Evolutionary conservation across 2,888 invertebrate species (phyloP).

Genomic region (Lottia gigantea): DNA sequence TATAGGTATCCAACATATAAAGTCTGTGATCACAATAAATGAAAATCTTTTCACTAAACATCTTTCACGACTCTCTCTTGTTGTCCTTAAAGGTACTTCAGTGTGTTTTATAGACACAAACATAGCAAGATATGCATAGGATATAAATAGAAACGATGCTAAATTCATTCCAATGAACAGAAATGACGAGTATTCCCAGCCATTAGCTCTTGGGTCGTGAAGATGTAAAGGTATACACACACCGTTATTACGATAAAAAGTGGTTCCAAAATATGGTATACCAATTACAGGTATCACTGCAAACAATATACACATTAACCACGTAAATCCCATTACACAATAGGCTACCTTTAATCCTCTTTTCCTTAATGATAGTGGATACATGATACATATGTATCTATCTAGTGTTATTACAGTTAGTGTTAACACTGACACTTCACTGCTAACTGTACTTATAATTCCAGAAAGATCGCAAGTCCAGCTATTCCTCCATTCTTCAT

Average conservation of each 20-base stretch:
- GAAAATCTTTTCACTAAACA: conserved; percentile 25
- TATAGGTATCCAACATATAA: conserved; percentile 29
- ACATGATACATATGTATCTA: conserved; percentile 33
- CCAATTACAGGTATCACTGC: conserved; percentile 29
- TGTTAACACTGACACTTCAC: conserved; percentile 34
- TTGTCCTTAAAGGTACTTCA: conserved; percentile 20
- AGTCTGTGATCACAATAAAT: conserved; percentile 27
- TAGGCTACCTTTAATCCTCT: conserved; percentile 27
- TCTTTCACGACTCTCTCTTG: conserved; percentile 22
- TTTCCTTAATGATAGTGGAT: conserved; percentile 28
- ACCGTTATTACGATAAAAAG: conserved; percentile 32
- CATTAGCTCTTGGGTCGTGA: conserved; percentile 34
- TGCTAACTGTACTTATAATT: conserved; percentile 61
- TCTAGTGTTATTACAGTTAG: conserved; percentile 34
- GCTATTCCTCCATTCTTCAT: conserved; percentile 74
- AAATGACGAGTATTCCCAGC: conserved; percentile 30
- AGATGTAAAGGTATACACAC: conserved; percentile 39
- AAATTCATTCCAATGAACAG: conserved; percentile 27
- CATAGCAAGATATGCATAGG: conserved; percentile 30
- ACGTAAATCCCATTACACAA: conserved; percentile 26
- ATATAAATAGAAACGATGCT: conserved; percentile 27
- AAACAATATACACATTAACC: conserved; percentile 25
- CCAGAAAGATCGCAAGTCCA: conserved; percentile 73
- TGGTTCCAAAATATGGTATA: conserved; percentile 27
- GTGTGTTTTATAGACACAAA: conserved; percentile 29